phyloP scores from a whole-genome alignment of 2,797 vertebrate species.

The Chaetophractus vellerosus region DNA sequence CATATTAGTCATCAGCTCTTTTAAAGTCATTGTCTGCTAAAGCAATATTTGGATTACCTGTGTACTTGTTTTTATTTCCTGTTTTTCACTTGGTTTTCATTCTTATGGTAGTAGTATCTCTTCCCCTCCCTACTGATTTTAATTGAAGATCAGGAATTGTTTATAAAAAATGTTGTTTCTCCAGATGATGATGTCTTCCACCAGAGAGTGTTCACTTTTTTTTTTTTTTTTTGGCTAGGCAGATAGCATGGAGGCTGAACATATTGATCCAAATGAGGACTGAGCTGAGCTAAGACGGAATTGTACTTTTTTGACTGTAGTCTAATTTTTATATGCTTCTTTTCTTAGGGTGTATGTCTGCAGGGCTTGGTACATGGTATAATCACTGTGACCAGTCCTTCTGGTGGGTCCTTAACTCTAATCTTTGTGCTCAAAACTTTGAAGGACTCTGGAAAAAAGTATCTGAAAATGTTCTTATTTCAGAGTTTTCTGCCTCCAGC shows the following conservation, averaged over 20 bases:
- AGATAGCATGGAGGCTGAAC: background rate
- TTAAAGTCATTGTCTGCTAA: slow-evolving; percentile 17
- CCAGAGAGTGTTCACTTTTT: background rate
- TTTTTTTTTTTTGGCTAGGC: background rate
- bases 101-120: background rate
- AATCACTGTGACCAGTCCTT: background rate
- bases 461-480: background rate
- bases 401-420: background rate
- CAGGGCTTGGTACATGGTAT: background rate
- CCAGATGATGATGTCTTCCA: background rate
- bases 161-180: slow-evolving; percentile 6
- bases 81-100: slow-evolving; percentile 13
- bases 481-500: background rate
- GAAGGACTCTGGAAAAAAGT: background rate
- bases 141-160: background rate
- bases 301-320: background rate
- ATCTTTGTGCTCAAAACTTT: background rate
- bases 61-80: background rate
- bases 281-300: background rate
- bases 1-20: slow-evolving; percentile 9
- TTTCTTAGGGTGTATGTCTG: background rate
- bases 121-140: background rate
- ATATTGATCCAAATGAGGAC: background rate
- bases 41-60: background rate
- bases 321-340: background rate